Evolutionary conservation across 2,888 invertebrate species (phyloP), one percentile per base, ranked within the genome.

Genomic region (Acheta domesticus): DNA sequence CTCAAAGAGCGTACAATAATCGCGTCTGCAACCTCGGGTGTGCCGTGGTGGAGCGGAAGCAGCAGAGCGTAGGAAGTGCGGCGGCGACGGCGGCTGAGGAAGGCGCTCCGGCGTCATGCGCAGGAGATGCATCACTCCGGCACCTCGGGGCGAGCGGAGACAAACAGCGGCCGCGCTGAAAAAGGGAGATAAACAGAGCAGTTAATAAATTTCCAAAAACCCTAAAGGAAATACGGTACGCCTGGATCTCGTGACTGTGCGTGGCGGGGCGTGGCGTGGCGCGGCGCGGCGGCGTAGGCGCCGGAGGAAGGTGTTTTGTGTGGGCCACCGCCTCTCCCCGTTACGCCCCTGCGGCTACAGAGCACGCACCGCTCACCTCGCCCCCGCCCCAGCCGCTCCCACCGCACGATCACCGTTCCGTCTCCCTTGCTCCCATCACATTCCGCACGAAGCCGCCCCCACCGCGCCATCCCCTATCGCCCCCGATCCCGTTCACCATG

Each of bases 141-240:
- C 36, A 36, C 36, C 36, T 36, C 36, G 36, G 8, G 36, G 36
- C 36, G 36, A 36, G 36, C 36, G 36, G 62, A 62, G n/a, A 62
- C 62, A 62, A 62, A 62, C n/a, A 62, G 62, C n/a, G 36, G 4
- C 62, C 62, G 62, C 62, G 16, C 62, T 62, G 62, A n/a, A n/a
- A 62, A n/a, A 62, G 62, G 62, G n/a, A 62, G n/a, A 62, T 62
- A 62, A 14, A 62, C 62, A 62, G 62, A 62, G n/a, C 62, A 62
- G 62, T 62, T 19, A 62, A 62, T 62, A 62, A 62, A 62, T 62
- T 62, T n/a, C 14, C 14, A 62, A 62, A 62, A 62, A 62, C 14
- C 14, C 14, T 19, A 62, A 62, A 62, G 62, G 62, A 62, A 62
- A 62, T 62, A 62, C 62, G n/a, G n/a, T n/a, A n/a, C n/a, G 14